phyloP scores from a whole-genome alignment of 2,113 vertebrate species.

The Centropus bengalensis region DNA sequence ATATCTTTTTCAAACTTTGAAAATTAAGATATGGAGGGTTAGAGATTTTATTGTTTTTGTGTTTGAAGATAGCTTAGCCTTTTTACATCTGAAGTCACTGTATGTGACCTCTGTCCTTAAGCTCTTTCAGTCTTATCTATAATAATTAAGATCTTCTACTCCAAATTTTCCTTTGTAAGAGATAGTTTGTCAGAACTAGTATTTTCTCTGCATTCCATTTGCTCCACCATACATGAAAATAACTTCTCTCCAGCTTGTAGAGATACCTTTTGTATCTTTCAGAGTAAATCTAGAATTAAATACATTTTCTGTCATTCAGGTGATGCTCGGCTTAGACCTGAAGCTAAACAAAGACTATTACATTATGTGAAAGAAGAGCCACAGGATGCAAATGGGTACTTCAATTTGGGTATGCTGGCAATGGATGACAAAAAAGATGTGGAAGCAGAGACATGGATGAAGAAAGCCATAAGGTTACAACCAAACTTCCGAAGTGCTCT shows the following conservation, averaged over 20 bases:
- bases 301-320: conserved; percentile 73
- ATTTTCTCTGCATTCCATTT: not conserved
- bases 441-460: conserved; percentile 95
- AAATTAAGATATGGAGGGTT: not conserved
- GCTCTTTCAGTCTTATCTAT: not conserved
- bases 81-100: not conserved
- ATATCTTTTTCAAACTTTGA: not conserved
- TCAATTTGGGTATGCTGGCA: conserved; percentile 98
- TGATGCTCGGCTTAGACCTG: conserved; percentile 89
- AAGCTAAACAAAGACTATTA: conserved; percentile 92
- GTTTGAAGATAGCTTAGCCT: not conserved
- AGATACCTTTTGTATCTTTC: not conserved
- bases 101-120: not conserved
- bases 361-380: conserved; percentile 92
- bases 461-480: conserved; percentile 89
- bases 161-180: not conserved
- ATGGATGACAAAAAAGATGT: conserved; percentile 93
- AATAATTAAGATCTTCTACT: not conserved
- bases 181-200: not conserved
- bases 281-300: not conserved
- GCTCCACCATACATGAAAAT: not conserved
- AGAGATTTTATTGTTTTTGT: not conserved
- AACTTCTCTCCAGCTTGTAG: not conserved
- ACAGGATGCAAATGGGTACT: conserved; percentile 94
- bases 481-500: conserved; percentile 93